These are phyloP conservation scores for Rhizoglyphus robini DNA, from an alignment of 1,140 invertebrate genomes.

Conservation along the genomic window DNA sequence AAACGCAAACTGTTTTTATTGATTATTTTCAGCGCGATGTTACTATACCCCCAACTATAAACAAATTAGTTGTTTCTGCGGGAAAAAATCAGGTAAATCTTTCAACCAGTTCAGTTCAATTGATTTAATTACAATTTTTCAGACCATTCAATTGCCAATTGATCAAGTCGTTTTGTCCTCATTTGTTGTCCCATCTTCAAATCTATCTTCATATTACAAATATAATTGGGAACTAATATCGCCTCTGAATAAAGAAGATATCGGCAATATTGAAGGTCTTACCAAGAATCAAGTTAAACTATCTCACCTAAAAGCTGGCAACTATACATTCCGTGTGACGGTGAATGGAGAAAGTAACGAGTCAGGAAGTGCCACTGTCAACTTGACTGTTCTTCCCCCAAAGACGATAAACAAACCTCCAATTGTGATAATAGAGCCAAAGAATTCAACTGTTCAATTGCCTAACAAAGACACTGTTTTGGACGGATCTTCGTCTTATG, in stretches of 20 bases:
- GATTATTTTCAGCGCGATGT: too few relatives aligned
- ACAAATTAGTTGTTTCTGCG: conserved; percentile 2
- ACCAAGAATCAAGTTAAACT: conserved; percentile 48
- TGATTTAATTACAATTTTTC: neutral
- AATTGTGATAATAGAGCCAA: conserved; percentile 66
- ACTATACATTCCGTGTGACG: conserved; percentile 74
- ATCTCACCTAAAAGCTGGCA: conserved; percentile 47
- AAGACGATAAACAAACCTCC: conserved; percentile 70
- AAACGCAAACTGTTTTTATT: too few relatives aligned
- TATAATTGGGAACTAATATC: conserved; percentile 75
- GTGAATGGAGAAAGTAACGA: conserved; percentile 44
- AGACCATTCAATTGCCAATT: conserved; percentile 48
- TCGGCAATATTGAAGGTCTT: conserved; percentile 66
- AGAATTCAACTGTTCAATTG: conserved; percentile 65
- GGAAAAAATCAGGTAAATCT: conserved; percentile 8
- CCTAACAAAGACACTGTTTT: conserved; percentile 76
- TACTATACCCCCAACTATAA: too few relatives aligned
- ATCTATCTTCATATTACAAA: conserved; percentile 50
- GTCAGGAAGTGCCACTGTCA: conserved; percentile 67
- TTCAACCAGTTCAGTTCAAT: neutral
- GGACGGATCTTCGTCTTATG: conserved; percentile 58
- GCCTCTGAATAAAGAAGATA: conserved; percentile 47
- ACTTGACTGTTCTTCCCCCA: conserved; percentile 77
- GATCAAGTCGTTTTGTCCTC: conserved; percentile 62
- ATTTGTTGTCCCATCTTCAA: conserved; percentile 59